Conservation (phyloP, 2,113 vertebrate species). For the Cryptoleucopteryx plumbea region DNA sequence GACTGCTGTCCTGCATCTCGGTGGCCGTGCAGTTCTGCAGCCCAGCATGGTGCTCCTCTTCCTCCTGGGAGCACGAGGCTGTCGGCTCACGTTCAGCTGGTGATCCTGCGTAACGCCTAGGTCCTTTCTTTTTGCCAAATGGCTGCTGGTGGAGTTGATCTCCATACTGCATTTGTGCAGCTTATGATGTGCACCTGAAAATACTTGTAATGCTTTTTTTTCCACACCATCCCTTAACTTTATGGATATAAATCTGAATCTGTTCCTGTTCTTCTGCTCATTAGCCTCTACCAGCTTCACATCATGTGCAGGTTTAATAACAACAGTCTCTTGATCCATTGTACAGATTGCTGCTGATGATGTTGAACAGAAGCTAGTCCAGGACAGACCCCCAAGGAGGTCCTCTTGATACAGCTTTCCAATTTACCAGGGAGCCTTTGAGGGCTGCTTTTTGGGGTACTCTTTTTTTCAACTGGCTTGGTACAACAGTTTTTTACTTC, state of each 20-base stretch:
- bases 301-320: background rate
- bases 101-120: background rate
- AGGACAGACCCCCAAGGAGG: background rate
- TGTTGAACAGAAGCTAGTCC: background rate
- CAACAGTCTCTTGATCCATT: background rate
- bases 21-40: background rate
- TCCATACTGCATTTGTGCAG: background rate
- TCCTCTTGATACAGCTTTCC: background rate
- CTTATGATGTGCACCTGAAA: background rate
- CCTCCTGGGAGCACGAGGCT: fast-evolving
- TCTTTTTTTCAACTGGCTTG: background rate
- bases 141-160: background rate
- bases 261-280: background rate
- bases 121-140: background rate
- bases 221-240: background rate
- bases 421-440: background rate
- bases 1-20: background rate
- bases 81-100: background rate
- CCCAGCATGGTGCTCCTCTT: background rate
- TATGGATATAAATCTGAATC: background rate
- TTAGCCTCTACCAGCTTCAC: background rate
- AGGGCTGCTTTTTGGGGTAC: background rate
- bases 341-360: background rate
- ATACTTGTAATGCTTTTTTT: background rate
- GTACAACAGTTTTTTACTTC: background rate